Conservation (phyloP, 2,113 vertebrate genomes). For the Gallinago media region DNA sequence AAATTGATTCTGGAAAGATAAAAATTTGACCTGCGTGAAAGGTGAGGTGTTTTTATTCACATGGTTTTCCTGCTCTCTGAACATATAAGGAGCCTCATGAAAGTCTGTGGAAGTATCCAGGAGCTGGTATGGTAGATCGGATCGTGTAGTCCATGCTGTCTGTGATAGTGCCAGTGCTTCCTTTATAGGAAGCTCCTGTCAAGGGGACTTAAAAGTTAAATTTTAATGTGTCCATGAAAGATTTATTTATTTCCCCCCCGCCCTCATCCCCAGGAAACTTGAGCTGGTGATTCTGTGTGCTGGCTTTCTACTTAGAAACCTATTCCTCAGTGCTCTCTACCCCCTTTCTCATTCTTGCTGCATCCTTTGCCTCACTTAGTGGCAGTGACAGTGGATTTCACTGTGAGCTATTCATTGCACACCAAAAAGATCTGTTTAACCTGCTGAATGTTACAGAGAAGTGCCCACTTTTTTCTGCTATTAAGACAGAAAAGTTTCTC, state of each 20-base stretch:
- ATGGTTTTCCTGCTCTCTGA: not conserved
- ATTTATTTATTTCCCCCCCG: rapidly evolving
- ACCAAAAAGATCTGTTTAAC: not conserved
- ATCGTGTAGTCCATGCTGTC: not conserved
- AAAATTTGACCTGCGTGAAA: constrained; percentile 27
- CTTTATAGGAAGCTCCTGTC: not conserved
- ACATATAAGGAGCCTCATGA: not conserved
- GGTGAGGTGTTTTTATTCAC: not conserved
- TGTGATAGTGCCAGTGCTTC: not conserved
- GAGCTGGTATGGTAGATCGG: not conserved
- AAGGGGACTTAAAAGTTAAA: not conserved
- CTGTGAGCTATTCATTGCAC: not conserved
- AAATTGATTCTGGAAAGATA: constrained; percentile 7
- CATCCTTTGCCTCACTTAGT: not conserved
- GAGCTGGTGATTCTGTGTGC: not conserved
- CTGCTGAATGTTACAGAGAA: not conserved
- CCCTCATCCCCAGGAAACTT: not conserved
- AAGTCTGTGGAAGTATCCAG: not conserved
- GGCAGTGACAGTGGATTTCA: not conserved
- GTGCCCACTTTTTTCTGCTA: not conserved
- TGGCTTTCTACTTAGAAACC: not conserved
- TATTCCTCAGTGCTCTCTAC: not conserved
- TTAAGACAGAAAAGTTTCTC: not conserved
- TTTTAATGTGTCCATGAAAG: not conserved
- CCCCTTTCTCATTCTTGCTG: not conserved